Evolutionary conservation across 2,888 invertebrate species (phyloP).

Genomic region (Pherbina coryleti): DNA sequence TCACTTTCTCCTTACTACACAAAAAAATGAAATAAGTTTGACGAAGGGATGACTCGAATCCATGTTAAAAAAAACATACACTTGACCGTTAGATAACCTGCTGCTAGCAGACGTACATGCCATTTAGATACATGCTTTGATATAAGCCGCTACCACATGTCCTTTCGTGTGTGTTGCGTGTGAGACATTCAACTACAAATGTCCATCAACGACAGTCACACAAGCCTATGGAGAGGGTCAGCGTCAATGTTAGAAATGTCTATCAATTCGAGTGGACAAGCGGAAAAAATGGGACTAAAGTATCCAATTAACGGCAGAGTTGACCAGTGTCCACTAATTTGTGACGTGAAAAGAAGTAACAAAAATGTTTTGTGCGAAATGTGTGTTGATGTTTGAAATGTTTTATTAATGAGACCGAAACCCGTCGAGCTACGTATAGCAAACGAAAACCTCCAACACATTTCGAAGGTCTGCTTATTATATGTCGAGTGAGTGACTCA

Average conservation of each 20-base stretch:
- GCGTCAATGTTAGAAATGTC: not conserved
- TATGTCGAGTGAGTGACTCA: not conserved
- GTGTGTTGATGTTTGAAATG: constrained; percentile 1
- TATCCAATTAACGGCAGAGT: not conserved
- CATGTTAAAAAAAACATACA: not conserved
- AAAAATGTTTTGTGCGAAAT: not conserved
- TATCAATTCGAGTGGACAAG: not conserved
- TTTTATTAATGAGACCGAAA: not conserved
- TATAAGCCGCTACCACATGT: not conserved
- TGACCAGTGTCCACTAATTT: not conserved
- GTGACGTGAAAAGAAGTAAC: not conserved
- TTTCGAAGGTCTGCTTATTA: not conserved
- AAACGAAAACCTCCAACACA: not conserved
- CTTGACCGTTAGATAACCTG: not conserved
- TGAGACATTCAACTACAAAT: not conserved
- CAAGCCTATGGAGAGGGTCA: not conserved
- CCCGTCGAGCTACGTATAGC: not conserved
- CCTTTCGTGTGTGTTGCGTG: constrained; percentile 3
- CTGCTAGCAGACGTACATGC: not conserved
- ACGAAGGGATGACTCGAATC: too few relatives aligned
- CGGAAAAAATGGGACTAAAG: not conserved
- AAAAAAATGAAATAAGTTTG: too few relatives aligned
- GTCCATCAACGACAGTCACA: not conserved
- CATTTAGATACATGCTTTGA: constrained; percentile 1
- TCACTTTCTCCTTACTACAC: too few relatives aligned